Evolutionary conservation across 2,797 vertebrate genomes (phyloP).

Genomic region (Hafferia zeledoni): DNA sequence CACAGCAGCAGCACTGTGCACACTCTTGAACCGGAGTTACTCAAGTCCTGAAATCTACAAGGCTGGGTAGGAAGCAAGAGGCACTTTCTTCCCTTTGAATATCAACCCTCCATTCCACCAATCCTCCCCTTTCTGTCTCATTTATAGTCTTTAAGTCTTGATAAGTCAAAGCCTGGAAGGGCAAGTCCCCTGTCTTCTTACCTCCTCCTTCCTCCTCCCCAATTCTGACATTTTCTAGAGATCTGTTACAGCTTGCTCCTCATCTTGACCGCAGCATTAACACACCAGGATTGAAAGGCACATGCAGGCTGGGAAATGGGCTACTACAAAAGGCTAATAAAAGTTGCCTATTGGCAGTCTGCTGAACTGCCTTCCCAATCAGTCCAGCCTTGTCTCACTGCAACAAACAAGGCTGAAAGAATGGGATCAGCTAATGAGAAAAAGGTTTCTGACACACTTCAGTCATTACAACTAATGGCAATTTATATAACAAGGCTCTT

Average conservation of each 20-base stretch:
- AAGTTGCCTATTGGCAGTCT: constrained; percentile 16
- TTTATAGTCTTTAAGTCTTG: not conserved
- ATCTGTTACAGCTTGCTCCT: not conserved
- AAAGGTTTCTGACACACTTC: constrained; percentile 51
- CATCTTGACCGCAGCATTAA: not conserved
- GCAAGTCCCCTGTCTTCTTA: not conserved
- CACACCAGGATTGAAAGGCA: not conserved
- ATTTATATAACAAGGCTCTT: constrained; percentile 63
- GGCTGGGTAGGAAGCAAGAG: not conserved
- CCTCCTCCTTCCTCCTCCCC: not conserved
- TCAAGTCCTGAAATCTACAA: not conserved
- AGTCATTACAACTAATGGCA: constrained; percentile 64
- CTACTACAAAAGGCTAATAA: not conserved
- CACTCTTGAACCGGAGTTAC: not conserved
- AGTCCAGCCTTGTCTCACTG: not conserved
- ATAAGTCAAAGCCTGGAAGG: not conserved
- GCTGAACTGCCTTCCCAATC: not conserved
- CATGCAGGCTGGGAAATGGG: not conserved
- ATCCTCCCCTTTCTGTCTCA: not conserved
- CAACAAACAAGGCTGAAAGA: constrained; percentile 44
- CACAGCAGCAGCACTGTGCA: not conserved
- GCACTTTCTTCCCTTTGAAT: not conserved
- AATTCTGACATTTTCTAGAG: not conserved
- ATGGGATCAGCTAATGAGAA: constrained; percentile 45
- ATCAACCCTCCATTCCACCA: not conserved